Base-by-base conservation (phyloP, 2,888 invertebrate genomes). In the Drosophila pegasa region DNA sequence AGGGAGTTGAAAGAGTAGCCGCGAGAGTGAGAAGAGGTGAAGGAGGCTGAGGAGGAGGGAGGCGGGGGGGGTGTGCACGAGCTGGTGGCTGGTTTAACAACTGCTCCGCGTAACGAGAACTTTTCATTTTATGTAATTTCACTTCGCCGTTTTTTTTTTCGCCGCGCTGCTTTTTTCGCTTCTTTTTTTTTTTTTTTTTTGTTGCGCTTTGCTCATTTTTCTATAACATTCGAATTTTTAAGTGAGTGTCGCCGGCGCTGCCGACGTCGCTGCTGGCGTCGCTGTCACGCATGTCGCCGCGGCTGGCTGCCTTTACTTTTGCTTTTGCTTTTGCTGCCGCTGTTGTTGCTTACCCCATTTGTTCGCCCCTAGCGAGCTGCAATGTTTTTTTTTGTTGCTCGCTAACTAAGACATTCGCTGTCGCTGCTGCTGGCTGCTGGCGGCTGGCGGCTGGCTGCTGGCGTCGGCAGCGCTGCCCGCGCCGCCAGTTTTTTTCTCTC, bases 61-160 rank as follows among this genome's bases (percentile, higher is more conserved):
- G 40, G 3, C 18, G 40, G 12, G 16, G 16, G 14, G 8, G 20
- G 18, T 2, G 25, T 14, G 2, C 3, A 22, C 9, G n/a, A 25
- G 25, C n/a, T 43, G n/a, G 7, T 6, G 31, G 27, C 45, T 45
- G n/a, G 9, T 4, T 27, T 57, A 79, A 78, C 74, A 86, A 80
- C 80, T 83, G 80, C 79, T 81, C 82, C 87, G 84, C 87, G 82
- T 87, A 85, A 85, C 84, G 84, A 87, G 84, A 84, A 87, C 87
- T 85, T 85, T 87, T 85, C 87, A 85, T 85, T 85, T 85, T 87
- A 84, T 87, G 78, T 87, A 87, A 84, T 87, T 85, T 84, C 78
- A 75, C 77, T 75, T 79, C 65, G 74, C 27, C 45, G 45, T 73
- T 75, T 80, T 83, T 75, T 77, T 64, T 58, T 62, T 63, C 71